Conservation (phyloP, 2,113 vertebrate genomes). For the Nothobranchius furzeri region DNA sequence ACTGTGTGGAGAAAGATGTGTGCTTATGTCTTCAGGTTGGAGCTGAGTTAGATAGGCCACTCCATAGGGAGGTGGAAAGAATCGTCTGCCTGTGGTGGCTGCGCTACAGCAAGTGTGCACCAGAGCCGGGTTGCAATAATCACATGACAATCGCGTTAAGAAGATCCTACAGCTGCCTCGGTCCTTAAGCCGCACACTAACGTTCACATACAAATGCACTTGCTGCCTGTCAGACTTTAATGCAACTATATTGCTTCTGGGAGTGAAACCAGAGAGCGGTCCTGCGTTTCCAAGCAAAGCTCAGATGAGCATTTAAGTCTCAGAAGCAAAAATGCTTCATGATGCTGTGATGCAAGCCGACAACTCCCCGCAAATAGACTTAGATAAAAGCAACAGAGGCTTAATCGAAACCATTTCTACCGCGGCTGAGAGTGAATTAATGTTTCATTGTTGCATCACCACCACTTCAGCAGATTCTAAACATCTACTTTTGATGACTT, state of each 20-base stretch:
- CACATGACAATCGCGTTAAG: constrained; percentile 66
- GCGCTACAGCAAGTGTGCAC: constrained; percentile 17
- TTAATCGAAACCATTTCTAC: constrained; percentile 30
- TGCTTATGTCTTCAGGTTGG: neutral
- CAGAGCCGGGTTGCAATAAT: constrained; percentile 55
- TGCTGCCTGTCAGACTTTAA: constrained; percentile 62
- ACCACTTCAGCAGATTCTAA: constrained; percentile 4
- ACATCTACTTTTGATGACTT: constrained; percentile 2
- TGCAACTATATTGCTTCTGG: constrained; percentile 58
- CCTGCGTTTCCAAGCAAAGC: constrained; percentile 35
- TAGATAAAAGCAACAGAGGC: constrained; percentile 14
- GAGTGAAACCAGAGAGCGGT: constrained; percentile 50
- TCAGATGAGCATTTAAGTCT: constrained; percentile 54
- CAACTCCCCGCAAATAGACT: constrained; percentile 29
- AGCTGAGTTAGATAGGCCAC: constrained; percentile 21
- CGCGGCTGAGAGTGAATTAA: neutral
- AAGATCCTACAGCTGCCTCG: constrained; percentile 50
- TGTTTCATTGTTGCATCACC: neutral
- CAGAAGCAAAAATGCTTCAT: constrained; percentile 30
- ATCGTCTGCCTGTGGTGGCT: constrained; percentile 34
- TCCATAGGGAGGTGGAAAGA: constrained; percentile 22
- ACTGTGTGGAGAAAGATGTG: constrained; percentile 35
- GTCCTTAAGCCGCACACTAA: constrained; percentile 51
- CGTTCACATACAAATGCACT: constrained; percentile 33
- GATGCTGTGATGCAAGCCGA: constrained; percentile 34